Conservation (phyloP, 1,140 invertebrate species). For the Probaryconus sp. region DNA sequence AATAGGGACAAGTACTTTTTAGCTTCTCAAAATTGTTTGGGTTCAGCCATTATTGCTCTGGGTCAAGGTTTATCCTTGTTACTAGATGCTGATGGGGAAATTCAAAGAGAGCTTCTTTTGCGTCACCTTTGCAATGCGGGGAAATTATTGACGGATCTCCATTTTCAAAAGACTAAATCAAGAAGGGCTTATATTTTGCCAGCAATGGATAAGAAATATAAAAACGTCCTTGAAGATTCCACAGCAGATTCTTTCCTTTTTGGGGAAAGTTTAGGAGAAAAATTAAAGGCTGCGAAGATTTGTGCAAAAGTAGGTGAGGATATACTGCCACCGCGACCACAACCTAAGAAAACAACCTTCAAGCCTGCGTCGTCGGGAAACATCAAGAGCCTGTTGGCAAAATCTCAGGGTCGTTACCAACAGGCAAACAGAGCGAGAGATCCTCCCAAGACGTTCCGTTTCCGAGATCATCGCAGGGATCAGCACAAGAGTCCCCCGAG, state of each 20-base stretch:
- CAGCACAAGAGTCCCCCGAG: slow-evolving; percentile 19
- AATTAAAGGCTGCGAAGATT: neutral
- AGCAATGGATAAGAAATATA: slow-evolving; percentile 6
- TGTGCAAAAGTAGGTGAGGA: slow-evolving; percentile 1
- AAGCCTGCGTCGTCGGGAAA: slow-evolving; percentile 1
- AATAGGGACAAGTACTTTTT: slow-evolving; percentile 22
- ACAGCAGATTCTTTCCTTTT: neutral
- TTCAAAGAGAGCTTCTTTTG: neutral
- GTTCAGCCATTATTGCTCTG: slow-evolving; percentile 45
- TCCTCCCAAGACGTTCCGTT: neutral
- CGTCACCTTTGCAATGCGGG: neutral
- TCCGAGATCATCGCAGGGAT: neutral
- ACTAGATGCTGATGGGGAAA: neutral
- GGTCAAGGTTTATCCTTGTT: neutral
- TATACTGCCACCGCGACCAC: neutral
- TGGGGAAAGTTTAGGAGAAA: neutral
- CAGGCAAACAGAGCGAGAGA: neutral
- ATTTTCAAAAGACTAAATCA: neutral
- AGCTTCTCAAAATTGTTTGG: slow-evolving; percentile 23
- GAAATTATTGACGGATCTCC: neutral
- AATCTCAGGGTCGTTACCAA: neutral
- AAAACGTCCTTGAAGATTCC: neutral
- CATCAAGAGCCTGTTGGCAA: neutral
- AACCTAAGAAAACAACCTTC: neutral
- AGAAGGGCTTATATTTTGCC: neutral